A percentile compares a stretch with the other conserved stretches of the same genome.
phyloP scores from a whole-genome alignment of 1,140 invertebrate genomes.

The Drosophila sp. region DNA sequence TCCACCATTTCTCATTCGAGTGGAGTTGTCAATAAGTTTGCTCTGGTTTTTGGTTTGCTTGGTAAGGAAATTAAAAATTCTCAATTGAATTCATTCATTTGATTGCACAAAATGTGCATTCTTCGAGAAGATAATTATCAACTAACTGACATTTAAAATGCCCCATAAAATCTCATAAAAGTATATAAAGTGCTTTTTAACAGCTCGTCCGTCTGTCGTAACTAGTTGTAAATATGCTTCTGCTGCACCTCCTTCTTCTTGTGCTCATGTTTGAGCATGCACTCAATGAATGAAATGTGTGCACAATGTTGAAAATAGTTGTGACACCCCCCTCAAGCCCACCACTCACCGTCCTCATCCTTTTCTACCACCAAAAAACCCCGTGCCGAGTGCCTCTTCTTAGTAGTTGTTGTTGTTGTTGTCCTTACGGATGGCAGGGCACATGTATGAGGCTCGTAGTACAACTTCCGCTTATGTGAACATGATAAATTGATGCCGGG shows the following conservation, averaged over 20 bases:
- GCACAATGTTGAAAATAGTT: constrained; percentile 81
- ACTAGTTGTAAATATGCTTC: constrained; percentile 64
- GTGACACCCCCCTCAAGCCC: constrained; percentile 45
- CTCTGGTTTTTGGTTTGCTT: constrained; percentile 33
- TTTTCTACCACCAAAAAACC: constrained; percentile 8
- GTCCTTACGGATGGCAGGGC: constrained; percentile 64
- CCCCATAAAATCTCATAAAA: constrained; percentile 75
- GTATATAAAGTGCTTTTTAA: constrained; percentile 69
- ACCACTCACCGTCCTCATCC: neutral
- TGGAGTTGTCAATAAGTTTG: constrained; percentile 60
- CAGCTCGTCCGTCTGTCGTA: constrained; percentile 41
- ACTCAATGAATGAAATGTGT: constrained; percentile 81
- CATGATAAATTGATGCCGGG: constrained; percentile 70
- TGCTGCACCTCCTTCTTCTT: constrained; percentile 22
- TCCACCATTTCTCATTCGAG: constrained; percentile 16
- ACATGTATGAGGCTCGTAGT: constrained; percentile 53
- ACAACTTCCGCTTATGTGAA: constrained; percentile 74
- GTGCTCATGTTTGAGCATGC: constrained; percentile 59
- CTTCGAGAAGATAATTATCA: constrained; percentile 65
- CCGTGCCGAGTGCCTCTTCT: constrained; percentile 8
- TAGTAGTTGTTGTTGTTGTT: constrained; percentile 50
- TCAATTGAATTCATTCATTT: constrained; percentile 75
- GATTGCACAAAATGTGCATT: constrained; percentile 35
- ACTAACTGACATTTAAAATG: constrained; percentile 67
- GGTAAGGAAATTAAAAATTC: constrained; percentile 54